Percentiles rank a stretch among this genome's conserved stretches.
Evolutionary conservation across 1,140 invertebrate species (phyloP).

Genomic region (Hormaphis cornu): DNA sequence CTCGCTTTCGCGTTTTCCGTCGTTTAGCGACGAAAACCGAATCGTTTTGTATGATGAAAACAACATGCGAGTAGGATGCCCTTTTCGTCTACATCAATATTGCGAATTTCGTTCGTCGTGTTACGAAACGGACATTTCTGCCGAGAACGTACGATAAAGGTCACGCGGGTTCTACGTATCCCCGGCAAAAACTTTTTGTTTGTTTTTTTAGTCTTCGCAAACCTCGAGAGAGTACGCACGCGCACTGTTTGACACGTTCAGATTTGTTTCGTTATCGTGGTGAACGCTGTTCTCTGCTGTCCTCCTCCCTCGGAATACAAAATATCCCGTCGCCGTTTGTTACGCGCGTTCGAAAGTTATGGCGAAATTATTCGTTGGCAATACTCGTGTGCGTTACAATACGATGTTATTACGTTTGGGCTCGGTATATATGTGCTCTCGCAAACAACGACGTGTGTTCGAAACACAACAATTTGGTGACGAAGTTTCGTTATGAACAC

Average conservation of each 20-base stretch:
- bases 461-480: no score
- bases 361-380: constrained; percentile 7
- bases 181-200: neutral
- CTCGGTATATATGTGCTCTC: neutral
- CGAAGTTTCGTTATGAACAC: no score
- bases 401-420: neutral
- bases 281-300: neutral
- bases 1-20: no score
- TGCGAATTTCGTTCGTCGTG: constrained; percentile 24
- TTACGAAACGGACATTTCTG: constrained; percentile 11
- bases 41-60: no score
- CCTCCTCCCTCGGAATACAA: neutral
- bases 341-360: constrained; percentile 13
- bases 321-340: neutral
- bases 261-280: neutral
- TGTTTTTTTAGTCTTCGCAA: no score
- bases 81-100: constrained; percentile 13
- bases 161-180: constrained; percentile 16
- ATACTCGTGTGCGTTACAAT: neutral
- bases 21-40: no score
- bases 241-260: constrained; percentile 10
- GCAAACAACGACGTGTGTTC: no score
- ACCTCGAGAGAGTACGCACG: neutral
- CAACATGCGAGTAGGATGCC: neutral
- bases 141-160: constrained; percentile 20